These are phyloP conservation scores for Malurus melanocephalus DNA, from an alignment of 2,113 vertebrate species.

Conservation along the genomic window DNA sequence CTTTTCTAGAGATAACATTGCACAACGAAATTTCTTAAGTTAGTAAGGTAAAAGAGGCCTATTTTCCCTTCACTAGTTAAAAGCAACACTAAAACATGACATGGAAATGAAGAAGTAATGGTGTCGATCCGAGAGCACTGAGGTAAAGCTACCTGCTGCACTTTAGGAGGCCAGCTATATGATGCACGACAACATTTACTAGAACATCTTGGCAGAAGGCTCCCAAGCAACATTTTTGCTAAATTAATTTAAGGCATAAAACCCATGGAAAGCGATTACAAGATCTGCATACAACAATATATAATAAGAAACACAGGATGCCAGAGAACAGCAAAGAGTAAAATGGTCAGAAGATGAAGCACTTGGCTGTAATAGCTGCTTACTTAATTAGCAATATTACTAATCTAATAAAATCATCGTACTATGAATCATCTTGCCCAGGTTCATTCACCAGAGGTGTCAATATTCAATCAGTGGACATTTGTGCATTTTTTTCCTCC, in stretches of 20 bases:
- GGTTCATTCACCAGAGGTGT: background rate
- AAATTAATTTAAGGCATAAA: constrained; percentile 23
- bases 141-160: background rate
- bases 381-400: background rate
- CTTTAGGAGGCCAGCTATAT: background rate
- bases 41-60: background rate
- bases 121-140: fast-evolving
- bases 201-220: background rate
- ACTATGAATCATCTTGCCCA: background rate
- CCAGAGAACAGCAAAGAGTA: background rate
- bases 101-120: background rate
- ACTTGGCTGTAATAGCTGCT: background rate
- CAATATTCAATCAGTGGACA: background rate
- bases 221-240: background rate
- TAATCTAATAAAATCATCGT: background rate
- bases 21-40: background rate
- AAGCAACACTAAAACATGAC: background rate
- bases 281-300: background rate
- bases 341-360: background rate
- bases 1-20: background rate
- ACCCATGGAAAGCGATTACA: background rate
- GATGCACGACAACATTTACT: background rate
- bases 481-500: background rate
- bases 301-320: background rate
- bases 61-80: background rate